phyloP scores from a whole-genome alignment of 2,113 vertebrate species.

The Antennarius striatus region DNA sequence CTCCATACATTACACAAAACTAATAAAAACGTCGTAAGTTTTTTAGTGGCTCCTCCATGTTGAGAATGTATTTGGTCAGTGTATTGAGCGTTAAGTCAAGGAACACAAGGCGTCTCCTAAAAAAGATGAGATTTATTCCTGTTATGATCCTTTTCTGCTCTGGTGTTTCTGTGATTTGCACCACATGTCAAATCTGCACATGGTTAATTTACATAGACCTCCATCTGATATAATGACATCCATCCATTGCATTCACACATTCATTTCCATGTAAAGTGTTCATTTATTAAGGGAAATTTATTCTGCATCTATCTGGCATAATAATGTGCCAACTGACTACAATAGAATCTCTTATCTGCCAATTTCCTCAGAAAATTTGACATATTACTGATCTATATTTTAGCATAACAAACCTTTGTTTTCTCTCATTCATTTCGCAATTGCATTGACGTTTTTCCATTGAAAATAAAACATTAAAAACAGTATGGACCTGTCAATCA shows the following conservation, averaged over 20 bases:
- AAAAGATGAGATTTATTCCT: constrained; percentile 70
- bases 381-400: constrained; percentile 21
- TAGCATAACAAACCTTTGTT: constrained; percentile 26
- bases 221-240: constrained; percentile 75
- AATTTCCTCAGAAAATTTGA: constrained; percentile 46
- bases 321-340: constrained; percentile 63
- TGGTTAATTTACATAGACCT: constrained; percentile 75
- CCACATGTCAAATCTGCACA: constrained; percentile 71
- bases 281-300: constrained; percentile 78
- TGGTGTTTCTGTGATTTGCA: constrained; percentile 67
- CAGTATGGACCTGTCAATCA: constrained; percentile 75
- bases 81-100: constrained; percentile 56
- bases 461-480: constrained; percentile 45
- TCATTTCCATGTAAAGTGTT: constrained; percentile 78
- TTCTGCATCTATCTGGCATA: constrained; percentile 70
- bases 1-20: constrained; percentile 40
- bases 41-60: constrained; percentile 21
- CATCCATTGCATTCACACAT: constrained; percentile 74
- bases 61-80: constrained; percentile 46
- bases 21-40: constrained; percentile 55
- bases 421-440: constrained; percentile 33
- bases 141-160: constrained; percentile 57
- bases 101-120: constrained; percentile 46
- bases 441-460: constrained; percentile 34
- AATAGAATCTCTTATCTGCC: constrained; percentile 68